Percentiles rank a stretch among this genome's conserved stretches.
Conservation (phyloP, 1,140 invertebrate species). For the Cepaea nemoralis region DNA sequence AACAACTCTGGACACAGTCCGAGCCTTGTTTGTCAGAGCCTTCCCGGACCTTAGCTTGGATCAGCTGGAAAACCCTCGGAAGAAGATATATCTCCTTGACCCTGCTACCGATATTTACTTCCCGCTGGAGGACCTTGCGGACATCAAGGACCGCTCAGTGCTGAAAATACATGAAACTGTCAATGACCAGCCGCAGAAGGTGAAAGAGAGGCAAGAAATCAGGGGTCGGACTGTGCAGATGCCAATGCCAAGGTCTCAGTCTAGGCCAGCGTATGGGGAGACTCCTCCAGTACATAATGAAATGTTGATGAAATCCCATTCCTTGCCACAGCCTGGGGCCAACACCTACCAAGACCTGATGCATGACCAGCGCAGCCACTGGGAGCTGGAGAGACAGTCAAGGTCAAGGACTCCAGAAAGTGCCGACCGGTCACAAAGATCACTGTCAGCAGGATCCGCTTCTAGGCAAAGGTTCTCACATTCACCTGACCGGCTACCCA, state of each 20-base stretch:
- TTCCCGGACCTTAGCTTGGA: slow-evolving; percentile 97
- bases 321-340: slow-evolving; percentile 52
- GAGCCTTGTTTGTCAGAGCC: slow-evolving; percentile 96
- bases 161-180: slow-evolving; percentile 68
- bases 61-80: slow-evolving; percentile 90
- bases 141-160: slow-evolving; percentile 68
- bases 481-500: slow-evolving; percentile 56
- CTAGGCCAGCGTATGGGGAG: background rate
- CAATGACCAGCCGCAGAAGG: slow-evolving; percentile 60
- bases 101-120: slow-evolving; percentile 98
- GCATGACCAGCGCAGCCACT: slow-evolving; percentile 46
- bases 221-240: slow-evolving; percentile 59
- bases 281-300: slow-evolving; percentile 13
- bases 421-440: slow-evolving; percentile 44
- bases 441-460: slow-evolving; percentile 42
- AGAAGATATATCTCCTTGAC: slow-evolving; percentile 96
- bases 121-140: slow-evolving; percentile 94
- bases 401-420: slow-evolving; percentile 60
- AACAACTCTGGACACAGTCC: slow-evolving; percentile 96
- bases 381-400: slow-evolving; percentile 54
- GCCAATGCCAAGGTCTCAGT: slow-evolving; percentile 7
- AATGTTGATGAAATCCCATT: slow-evolving; percentile 53
- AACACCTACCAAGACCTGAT: slow-evolving; percentile 47
- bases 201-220: slow-evolving; percentile 54
- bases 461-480: slow-evolving; percentile 40